Evolutionary conservation across 1,140 invertebrate genomes (phyloP).

Genomic region (Babylonia areolata): DNA sequence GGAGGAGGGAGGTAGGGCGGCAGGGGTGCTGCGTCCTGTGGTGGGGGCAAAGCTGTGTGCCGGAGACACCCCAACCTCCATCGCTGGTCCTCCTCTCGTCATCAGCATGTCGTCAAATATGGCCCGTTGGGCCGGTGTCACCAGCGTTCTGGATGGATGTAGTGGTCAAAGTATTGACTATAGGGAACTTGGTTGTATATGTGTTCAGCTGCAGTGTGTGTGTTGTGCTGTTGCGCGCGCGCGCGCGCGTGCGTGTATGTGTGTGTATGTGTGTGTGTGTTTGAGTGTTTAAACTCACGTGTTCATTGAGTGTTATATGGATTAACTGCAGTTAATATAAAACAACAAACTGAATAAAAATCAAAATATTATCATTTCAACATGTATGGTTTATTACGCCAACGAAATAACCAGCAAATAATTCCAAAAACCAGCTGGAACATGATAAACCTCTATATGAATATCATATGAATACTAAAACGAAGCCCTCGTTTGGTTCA

Average conservation of each 20-base stretch:
- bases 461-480: too few relatives aligned
- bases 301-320: neutral
- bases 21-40: neutral
- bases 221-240: neutral
- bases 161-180: neutral
- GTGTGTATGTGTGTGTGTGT: neutral
- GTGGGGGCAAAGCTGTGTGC: slow-evolving; percentile 14
- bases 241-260: neutral
- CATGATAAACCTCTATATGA: too few relatives aligned
- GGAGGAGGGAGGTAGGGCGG: neutral
- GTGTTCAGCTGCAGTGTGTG: too few relatives aligned
- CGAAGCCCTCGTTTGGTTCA: too few relatives aligned
- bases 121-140: slow-evolving; percentile 64
- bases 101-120: slow-evolving; percentile 61
- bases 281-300: neutral
- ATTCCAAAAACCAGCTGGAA: too few relatives aligned
- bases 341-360: too few relatives aligned
- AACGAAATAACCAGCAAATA: too few relatives aligned
- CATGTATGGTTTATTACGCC: too few relatives aligned
- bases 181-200: neutral
- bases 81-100: neutral
- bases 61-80: slow-evolving; percentile 22
- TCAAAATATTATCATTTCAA: too few relatives aligned
- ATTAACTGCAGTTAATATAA: too few relatives aligned
- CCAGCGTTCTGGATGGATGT: slow-evolving; percentile 60